phyloP scores from a whole-genome alignment of 2,113 vertebrate genomes.

The Mola mola region DNA sequence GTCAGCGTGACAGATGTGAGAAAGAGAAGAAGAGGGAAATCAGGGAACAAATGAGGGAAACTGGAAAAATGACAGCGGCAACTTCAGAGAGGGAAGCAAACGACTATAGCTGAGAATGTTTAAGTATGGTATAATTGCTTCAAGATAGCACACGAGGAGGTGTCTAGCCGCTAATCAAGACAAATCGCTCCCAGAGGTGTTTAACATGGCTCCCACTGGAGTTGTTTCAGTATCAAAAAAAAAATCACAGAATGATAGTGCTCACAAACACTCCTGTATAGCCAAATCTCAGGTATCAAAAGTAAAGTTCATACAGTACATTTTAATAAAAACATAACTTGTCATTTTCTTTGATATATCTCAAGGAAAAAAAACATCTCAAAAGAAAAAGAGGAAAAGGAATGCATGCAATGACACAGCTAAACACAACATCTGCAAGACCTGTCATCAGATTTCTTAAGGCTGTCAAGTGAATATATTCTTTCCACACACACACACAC shows the following conservation, averaged over 20 bases:
- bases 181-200: slow-evolving; percentile 27
- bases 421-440: too few species aligned
- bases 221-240: slow-evolving; percentile 16
- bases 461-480: slow-evolving; percentile 26
- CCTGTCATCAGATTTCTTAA: too few species aligned
- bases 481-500: not conserved
- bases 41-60: not conserved
- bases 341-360: slow-evolving; percentile 3
- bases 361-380: not conserved
- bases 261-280: too few species aligned
- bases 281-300: too few species aligned
- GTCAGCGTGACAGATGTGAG: slow-evolving; percentile 31
- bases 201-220: slow-evolving; percentile 34
- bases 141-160: slow-evolving; percentile 28
- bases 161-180: slow-evolving; percentile 30
- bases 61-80: slow-evolving; percentile 13
- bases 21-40: slow-evolving; percentile 8
- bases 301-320: too few species aligned
- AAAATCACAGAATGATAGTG: too few species aligned
- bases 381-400: slow-evolving; percentile 42
- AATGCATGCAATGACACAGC: slow-evolving; percentile 40
- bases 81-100: slow-evolving; percentile 6
- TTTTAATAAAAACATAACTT: slow-evolving; percentile 2
- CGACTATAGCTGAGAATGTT: slow-evolving; percentile 28
- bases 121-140: slow-evolving; percentile 50